These are phyloP conservation scores for Sceloporus undulatus DNA, from an alignment of 2,113 vertebrate species.

Conservation along the genomic window DNA sequence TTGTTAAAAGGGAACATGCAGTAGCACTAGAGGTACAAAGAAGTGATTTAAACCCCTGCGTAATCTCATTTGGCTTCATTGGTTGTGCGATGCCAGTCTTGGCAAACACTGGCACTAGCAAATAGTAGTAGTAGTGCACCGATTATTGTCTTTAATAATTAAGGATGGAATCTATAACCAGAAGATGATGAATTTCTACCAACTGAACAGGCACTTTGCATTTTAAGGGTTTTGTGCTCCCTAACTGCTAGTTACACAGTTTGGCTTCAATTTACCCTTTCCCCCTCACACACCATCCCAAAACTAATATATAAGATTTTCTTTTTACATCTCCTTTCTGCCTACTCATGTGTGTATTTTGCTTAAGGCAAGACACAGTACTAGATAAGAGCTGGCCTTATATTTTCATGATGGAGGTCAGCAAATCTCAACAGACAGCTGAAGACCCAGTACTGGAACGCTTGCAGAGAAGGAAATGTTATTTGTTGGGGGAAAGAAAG, in stretches of 20 bases:
- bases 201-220: neutral
- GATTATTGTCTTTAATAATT: neutral
- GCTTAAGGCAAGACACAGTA: neutral
- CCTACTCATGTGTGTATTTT: neutral
- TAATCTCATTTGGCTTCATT: neutral
- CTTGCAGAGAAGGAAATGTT: conserved; percentile 4
- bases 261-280: neutral
- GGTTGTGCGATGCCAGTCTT: neutral
- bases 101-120: neutral
- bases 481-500: neutral
- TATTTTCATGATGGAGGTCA: neutral
- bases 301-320: neutral
- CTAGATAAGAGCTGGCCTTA: neutral
- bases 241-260: neutral
- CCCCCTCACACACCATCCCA: neutral
- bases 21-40: neutral
- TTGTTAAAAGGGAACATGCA: neutral
- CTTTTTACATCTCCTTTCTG: neutral
- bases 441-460: neutral
- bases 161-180: neutral
- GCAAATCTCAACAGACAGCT: neutral
- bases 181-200: neutral
- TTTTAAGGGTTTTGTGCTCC: neutral
- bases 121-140: neutral
- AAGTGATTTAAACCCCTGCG: neutral